Conservation (phyloP, 1,140 invertebrate genomes). For the Panagrolaimus sp. region DNA sequence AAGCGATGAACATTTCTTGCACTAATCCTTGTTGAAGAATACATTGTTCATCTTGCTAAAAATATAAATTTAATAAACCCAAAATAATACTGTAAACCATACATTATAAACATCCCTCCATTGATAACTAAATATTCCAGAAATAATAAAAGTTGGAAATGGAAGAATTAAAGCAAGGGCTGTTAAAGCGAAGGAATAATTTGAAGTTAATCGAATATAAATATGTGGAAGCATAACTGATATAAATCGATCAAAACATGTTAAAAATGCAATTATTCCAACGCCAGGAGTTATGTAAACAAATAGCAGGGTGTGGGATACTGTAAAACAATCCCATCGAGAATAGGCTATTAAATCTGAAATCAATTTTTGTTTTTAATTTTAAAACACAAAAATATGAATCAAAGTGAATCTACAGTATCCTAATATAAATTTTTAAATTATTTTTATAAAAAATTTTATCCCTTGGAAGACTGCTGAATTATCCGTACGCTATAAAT, state of each 20-base stretch:
- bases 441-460: no score
- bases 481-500: no score
- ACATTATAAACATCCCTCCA: background rate
- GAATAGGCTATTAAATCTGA: constrained; percentile 1
- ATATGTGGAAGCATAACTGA: background rate
- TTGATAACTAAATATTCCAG: background rate
- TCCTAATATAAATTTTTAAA: no score
- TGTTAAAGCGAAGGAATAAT: background rate
- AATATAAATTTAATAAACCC: background rate
- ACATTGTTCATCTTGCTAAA: background rate
- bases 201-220: background rate
- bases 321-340: background rate
- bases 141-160: background rate
- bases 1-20: background rate
- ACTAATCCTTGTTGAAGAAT: background rate
- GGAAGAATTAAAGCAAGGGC: background rate
- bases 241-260: constrained; percentile 11
- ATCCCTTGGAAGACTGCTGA: no score
- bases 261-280: constrained; percentile 3
- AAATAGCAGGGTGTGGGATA: background rate
- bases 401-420: no score
- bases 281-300: background rate
- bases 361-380: no score
- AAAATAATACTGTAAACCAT: background rate
- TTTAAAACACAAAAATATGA: no score